Conservation (phyloP, 2,113 vertebrate species). For the Oophaga pumilio region DNA sequence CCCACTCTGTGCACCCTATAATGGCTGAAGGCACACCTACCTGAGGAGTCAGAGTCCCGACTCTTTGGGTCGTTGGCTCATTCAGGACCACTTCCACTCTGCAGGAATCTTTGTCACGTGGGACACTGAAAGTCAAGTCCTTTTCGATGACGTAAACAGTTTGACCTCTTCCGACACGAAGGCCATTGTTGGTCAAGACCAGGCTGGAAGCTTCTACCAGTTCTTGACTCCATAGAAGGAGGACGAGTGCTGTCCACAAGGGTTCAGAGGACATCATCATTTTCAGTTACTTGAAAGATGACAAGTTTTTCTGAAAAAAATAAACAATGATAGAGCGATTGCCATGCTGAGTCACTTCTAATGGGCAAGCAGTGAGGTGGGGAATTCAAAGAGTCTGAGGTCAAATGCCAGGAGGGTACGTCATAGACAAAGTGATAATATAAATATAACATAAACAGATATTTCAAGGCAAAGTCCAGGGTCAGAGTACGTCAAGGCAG, state of each 20-base stretch:
- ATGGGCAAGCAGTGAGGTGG: no score
- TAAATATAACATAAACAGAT: no score
- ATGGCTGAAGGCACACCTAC: conserved; percentile 53
- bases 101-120: conserved; percentile 61
- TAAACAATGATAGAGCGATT: no score
- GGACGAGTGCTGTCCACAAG: conserved; percentile 60
- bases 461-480: no score
- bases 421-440: no score
- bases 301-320: background rate
- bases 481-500: no score
- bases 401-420: no score
- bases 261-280: background rate
- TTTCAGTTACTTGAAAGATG: background rate
- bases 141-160: conserved; percentile 65
- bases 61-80: conserved; percentile 70
- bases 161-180: conserved; percentile 67
- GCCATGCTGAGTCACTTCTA: no score
- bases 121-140: conserved; percentile 65
- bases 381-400: no score
- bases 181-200: conserved; percentile 65
- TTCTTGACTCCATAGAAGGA: conserved; percentile 57
- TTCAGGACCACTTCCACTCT: conserved; percentile 77
- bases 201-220: conserved; percentile 61
- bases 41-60: conserved; percentile 67
- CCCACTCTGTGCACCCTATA: background rate